Percentiles rank a stretch among this genome's conserved stretches.
Conservation (phyloP, 2,888 invertebrate genomes). For the Drosophila mulleri region DNA sequence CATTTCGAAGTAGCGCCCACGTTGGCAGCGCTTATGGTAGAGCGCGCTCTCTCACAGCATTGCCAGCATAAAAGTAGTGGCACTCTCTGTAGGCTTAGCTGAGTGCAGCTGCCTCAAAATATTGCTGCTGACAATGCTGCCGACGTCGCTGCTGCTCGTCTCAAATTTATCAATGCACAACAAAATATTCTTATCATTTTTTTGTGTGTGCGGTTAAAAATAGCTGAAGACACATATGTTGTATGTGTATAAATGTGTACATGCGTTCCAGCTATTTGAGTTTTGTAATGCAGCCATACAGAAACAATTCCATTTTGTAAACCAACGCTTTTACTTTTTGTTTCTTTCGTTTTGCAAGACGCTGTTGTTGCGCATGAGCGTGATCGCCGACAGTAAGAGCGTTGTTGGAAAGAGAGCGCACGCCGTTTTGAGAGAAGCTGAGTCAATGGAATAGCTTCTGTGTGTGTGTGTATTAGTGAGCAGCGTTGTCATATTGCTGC, state of each 20-base stretch:
- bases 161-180: conserved; percentile 55
- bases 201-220: conserved; percentile 57
- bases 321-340: conserved; percentile 27
- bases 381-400: conserved; percentile 27
- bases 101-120: conserved; percentile 33
- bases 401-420: conserved; percentile 12
- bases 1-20: conserved; percentile 25
- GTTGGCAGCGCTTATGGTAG: conserved; percentile 47
- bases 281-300: conserved; percentile 14
- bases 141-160: conserved; percentile 20
- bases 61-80: conserved; percentile 42
- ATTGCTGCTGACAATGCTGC: conserved; percentile 54
- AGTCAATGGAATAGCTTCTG: conserved; percentile 5
- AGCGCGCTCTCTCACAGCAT: conserved; percentile 39
- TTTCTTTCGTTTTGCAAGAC: conserved; percentile 45
- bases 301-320: conserved; percentile 30
- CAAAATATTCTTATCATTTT: conserved; percentile 64
- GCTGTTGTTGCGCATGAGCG: conserved; percentile 66
- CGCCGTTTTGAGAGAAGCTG: conserved; percentile 10
- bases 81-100: conserved; percentile 20
- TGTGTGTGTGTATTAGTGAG: conserved; percentile 19
- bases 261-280: conserved; percentile 22
- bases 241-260: conserved; percentile 16
- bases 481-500: conserved; percentile 24
- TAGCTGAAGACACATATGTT: conserved; percentile 53